phyloP scores from a whole-genome alignment of 2,888 invertebrate genomes.

The Achlya flavicornis region DNA sequence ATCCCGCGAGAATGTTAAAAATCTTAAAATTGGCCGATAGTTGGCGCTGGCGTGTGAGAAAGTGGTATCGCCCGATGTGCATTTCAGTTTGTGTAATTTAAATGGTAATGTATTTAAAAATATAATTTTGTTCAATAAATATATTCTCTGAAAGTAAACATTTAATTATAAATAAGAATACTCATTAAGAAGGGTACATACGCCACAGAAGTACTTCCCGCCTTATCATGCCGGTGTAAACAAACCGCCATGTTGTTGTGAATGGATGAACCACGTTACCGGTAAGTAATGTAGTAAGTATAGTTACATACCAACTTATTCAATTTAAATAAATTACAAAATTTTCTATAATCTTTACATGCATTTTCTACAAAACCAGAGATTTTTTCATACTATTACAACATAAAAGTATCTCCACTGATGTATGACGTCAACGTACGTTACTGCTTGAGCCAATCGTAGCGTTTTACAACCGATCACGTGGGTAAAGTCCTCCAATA shows the following conservation, averaged over 20 bases:
- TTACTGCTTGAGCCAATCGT: constrained; percentile 67
- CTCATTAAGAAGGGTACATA: constrained; percentile 40
- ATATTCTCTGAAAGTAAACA: constrained; percentile 45
- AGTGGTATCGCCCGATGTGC: constrained; percentile 75
- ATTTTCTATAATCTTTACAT: background rate
- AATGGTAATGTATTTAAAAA: constrained; percentile 39
- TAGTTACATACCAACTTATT: constrained; percentile 19
- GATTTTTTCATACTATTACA: constrained; percentile 12
- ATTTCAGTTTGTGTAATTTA: constrained; percentile 42
- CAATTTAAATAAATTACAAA: constrained; percentile 11
- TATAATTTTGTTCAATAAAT: constrained; percentile 62
- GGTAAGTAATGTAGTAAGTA: constrained; percentile 56
- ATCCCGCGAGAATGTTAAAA: constrained; percentile 46
- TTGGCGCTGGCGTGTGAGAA: constrained; percentile 57
- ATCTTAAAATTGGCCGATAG: constrained; percentile 42
- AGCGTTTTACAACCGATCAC: constrained; percentile 65
- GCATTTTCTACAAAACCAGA: constrained; percentile 1
- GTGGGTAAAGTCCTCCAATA: constrained; percentile 81
- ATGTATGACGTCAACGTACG: constrained; percentile 58
- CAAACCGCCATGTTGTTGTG: constrained; percentile 83
- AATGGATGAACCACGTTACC: constrained; percentile 55
- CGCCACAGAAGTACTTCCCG: constrained; percentile 69
- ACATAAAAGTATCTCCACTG: constrained; percentile 42
- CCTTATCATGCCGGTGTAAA: constrained; percentile 84
- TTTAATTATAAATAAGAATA: constrained; percentile 48